These are phyloP conservation scores for Erythrolamprus reginae DNA, from an alignment of 2,113 vertebrate species.

Conservation along the genomic window DNA sequence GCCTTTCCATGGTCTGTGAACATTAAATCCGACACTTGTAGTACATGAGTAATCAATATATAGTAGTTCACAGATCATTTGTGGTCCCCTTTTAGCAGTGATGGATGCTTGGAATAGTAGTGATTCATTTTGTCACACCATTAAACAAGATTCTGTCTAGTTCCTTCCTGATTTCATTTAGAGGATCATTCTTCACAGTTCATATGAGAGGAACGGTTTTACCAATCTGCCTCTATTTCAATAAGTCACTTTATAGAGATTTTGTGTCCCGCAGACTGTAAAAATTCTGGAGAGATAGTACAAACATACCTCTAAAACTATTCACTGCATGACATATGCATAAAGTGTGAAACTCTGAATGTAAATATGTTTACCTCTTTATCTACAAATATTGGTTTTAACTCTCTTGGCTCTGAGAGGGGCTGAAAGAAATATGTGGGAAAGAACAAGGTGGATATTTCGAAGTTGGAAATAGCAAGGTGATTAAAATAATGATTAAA, in stretches of 20 bases:
- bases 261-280: slow-evolving; percentile 81
- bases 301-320: slow-evolving; percentile 82
- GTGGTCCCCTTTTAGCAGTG: slow-evolving; percentile 94
- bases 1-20: slow-evolving; percentile 87
- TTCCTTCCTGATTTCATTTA: slow-evolving; percentile 89
- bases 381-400: slow-evolving; percentile 79
- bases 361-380: slow-evolving; percentile 86
- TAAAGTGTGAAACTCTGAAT: slow-evolving; percentile 82
- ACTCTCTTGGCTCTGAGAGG: slow-evolving; percentile 50
- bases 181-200: slow-evolving; percentile 93
- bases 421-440: slow-evolving; percentile 4
- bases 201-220: slow-evolving; percentile 81
- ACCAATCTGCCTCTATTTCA: slow-evolving; percentile 82
- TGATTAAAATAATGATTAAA: slow-evolving; percentile 44
- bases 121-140: slow-evolving; percentile 99
- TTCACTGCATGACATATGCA: slow-evolving; percentile 84
- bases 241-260: slow-evolving; percentile 87
- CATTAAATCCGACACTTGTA: slow-evolving; percentile 99
- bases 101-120: slow-evolving; percentile 94
- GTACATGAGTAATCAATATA: slow-evolving; percentile 97
- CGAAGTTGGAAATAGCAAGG: not conserved
- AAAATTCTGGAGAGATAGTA: slow-evolving; percentile 82
- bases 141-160: slow-evolving; percentile 94
- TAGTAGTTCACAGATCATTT: slow-evolving; percentile 98
- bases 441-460: not conserved